These are phyloP conservation scores for Mormyrops boulengeri DNA, from an alignment of 2,797 vertebrate species.

Conservation along the genomic window DNA sequence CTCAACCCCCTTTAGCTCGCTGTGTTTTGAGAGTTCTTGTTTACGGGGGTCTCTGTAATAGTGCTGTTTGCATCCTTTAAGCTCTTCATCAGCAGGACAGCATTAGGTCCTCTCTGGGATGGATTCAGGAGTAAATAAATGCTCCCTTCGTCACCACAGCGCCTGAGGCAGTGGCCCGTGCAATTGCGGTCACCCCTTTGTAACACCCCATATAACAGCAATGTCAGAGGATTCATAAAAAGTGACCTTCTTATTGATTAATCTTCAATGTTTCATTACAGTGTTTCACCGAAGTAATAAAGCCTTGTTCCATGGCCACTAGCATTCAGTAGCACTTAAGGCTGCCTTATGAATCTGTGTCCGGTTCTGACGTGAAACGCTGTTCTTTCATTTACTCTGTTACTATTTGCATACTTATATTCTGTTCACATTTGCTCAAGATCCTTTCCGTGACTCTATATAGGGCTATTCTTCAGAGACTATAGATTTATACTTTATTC, in stretches of 20 bases:
- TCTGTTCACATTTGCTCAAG: not conserved
- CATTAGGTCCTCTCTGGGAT: not conserved
- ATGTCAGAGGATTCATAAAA: not conserved
- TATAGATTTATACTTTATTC: not conserved
- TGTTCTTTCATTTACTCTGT: not conserved
- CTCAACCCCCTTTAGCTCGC: not conserved
- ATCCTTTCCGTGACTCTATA: not conserved
- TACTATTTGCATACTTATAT: not conserved
- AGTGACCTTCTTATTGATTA: not conserved
- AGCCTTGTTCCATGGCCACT: not conserved
- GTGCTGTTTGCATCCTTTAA: not conserved
- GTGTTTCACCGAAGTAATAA: not conserved
- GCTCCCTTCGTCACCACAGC: not conserved
- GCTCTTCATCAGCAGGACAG: not conserved
- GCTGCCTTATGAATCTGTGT: not conserved
- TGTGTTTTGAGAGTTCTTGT: not conserved
- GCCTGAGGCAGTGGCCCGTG: not conserved
- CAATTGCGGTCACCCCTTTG: not conserved
- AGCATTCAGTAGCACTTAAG: not conserved
- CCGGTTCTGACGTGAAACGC: not conserved
- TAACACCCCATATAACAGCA: not conserved
- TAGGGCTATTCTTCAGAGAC: not conserved
- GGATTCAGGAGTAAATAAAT: not conserved
- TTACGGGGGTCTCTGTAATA: not conserved
- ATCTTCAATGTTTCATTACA: not conserved